phyloP scores from a whole-genome alignment of 2,888 invertebrate species.

The Rhimphoctona megacephalus region DNA sequence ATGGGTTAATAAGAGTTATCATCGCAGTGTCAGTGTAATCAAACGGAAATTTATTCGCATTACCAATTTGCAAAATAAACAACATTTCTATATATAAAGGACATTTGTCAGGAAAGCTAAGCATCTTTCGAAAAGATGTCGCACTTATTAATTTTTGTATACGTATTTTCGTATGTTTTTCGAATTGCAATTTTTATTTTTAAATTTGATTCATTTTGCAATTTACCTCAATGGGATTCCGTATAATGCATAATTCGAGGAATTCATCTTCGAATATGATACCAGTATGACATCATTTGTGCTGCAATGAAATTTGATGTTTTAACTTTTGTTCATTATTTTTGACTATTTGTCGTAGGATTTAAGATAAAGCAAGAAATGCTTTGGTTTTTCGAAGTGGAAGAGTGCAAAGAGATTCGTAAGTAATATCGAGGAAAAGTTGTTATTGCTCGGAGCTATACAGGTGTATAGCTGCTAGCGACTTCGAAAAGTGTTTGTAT shows the following conservation, averaged over 20 bases:
- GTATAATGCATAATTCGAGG: neutral
- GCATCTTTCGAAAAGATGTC: neutral
- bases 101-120: neutral
- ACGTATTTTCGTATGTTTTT: neutral
- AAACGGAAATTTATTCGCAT: too few relatives aligned
- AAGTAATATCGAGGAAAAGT: slow-evolving; percentile 20
- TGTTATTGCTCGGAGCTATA: slow-evolving; percentile 33
- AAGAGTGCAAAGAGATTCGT: slow-evolving; percentile 32
- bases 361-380: slow-evolving; percentile 12
- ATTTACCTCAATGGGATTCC: too few relatives aligned
- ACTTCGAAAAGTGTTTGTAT: slow-evolving; percentile 58
- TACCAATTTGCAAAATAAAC: neutral
- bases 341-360: neutral
- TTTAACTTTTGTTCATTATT: neutral
- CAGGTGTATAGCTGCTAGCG: slow-evolving; percentile 30
- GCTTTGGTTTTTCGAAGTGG: slow-evolving; percentile 1
- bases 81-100: neutral
- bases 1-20: too few relatives aligned
- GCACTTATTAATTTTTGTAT: too few relatives aligned
- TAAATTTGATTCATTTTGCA: neutral
- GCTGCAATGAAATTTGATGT: neutral
- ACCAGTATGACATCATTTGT: neutral
- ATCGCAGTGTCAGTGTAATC: too few relatives aligned
- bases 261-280: neutral
- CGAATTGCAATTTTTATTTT: neutral